Percentiles rank a stretch among this genome's conserved stretches.
Evolutionary conservation across 2,888 invertebrate species (phyloP).

Genomic region (Heliconius hortense): DNA sequence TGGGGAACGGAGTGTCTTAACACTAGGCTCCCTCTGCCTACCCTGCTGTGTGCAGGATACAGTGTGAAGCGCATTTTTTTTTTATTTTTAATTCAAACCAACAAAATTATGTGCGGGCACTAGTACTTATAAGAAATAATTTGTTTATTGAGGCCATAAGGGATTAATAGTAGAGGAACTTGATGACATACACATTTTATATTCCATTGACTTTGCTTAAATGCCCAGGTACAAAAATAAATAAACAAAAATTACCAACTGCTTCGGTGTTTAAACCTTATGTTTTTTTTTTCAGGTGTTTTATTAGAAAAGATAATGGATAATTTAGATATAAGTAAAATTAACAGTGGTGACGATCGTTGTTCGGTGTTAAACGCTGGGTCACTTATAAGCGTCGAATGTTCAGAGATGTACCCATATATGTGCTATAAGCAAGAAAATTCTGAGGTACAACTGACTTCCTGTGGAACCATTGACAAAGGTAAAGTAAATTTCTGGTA

Average conservation of each 20-base stretch:
- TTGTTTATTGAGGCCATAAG: neutral
- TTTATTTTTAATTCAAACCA: too few relatives aligned
- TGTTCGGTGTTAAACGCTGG: slow-evolving; percentile 37
- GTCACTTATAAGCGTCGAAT: slow-evolving; percentile 40
- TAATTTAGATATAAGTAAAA: slow-evolving; percentile 35
- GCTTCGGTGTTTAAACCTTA: neutral
- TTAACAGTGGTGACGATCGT: slow-evolving; percentile 31
- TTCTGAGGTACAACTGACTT: slow-evolving; percentile 16
- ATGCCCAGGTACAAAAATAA: neutral
- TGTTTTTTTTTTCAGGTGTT: neutral
- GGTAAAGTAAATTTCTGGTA: slow-evolving; percentile 30
- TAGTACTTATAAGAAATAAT: neutral
- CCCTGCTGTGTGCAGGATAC: too few relatives aligned
- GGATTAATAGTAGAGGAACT: too few relatives aligned
- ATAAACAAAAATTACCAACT: neutral
- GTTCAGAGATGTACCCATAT: slow-evolving; percentile 40
- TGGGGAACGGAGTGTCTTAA: too few relatives aligned
- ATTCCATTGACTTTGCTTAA: neutral
- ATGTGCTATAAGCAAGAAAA: slow-evolving; percentile 42
- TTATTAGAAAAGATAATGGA: neutral
- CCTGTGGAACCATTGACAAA: slow-evolving; percentile 43
- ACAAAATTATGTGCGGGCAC: too few relatives aligned
- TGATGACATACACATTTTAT: too few relatives aligned
- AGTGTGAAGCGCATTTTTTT: too few relatives aligned
- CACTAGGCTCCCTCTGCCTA: too few relatives aligned